These are phyloP conservation scores for Mionectes olivaceus DNA, from an alignment of 2,797 vertebrate species.

Conservation along the genomic window DNA sequence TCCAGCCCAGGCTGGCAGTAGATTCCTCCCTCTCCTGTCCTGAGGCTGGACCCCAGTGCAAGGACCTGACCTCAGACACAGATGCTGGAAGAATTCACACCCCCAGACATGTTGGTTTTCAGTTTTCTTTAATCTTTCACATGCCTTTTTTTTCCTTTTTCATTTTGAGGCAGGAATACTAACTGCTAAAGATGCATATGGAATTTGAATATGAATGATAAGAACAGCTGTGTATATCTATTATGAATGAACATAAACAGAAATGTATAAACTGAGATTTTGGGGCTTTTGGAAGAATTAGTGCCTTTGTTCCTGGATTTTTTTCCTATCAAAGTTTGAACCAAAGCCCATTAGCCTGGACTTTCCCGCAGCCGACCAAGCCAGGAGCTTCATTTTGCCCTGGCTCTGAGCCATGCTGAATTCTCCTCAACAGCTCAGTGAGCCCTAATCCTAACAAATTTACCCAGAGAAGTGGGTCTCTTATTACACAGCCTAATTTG, in stretches of 20 bases:
- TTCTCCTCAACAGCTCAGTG: constrained; percentile 76
- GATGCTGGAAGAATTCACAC: background rate
- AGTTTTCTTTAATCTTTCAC: background rate
- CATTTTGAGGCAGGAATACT: constrained; percentile 43
- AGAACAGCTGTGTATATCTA: constrained; percentile 79
- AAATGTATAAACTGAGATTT: constrained; percentile 78
- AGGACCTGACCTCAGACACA: background rate
- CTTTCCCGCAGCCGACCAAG: constrained; percentile 64
- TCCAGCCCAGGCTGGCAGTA: background rate
- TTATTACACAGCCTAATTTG: constrained; percentile 76
- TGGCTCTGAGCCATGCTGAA: constrained; percentile 67
- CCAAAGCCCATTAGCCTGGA: constrained; percentile 73
- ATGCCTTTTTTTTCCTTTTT: background rate
- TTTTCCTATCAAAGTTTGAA: constrained; percentile 76
- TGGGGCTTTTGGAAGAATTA: constrained; percentile 78
- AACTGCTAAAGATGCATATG: constrained; percentile 68
- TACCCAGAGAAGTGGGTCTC: constrained; percentile 75
- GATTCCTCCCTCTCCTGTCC: background rate
- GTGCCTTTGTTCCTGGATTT: constrained; percentile 78
- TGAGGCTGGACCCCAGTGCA: rapidly evolving
- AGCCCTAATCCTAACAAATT: constrained; percentile 80
- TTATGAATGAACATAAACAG: constrained; percentile 78
- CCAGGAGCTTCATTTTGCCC: constrained; percentile 73
- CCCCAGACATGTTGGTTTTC: background rate
- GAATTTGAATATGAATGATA: constrained; percentile 79